Evolutionary conservation across 2,888 invertebrate species (phyloP).

Genomic region (Drosophila tripunctata): DNA sequence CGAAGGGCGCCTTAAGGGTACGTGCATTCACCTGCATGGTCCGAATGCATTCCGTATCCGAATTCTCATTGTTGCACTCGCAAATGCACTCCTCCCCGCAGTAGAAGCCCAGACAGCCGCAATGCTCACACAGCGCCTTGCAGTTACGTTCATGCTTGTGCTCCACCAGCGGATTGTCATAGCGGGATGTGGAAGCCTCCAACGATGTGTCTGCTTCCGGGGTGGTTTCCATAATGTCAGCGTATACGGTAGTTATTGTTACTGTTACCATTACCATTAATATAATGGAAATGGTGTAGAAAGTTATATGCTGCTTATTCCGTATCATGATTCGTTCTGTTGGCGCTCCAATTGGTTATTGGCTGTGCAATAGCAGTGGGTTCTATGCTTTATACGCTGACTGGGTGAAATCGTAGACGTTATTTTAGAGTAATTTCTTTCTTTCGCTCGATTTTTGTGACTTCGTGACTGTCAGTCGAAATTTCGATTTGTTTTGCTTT

Average conservation of each 20-base stretch:
- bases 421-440: constrained; percentile 24
- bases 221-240: neutral
- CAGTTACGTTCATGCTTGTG: constrained; percentile 78
- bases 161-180: constrained; percentile 68
- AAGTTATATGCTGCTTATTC: constrained; percentile 21
- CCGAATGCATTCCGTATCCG: constrained; percentile 81
- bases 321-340: constrained; percentile 44
- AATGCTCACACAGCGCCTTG: constrained; percentile 81
- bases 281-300: constrained; percentile 15
- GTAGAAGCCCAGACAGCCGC: constrained; percentile 83
- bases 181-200: constrained; percentile 20
- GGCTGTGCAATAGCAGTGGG: constrained; percentile 36
- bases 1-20: constrained; percentile 77
- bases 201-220: neutral
- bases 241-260: too few relatives aligned
- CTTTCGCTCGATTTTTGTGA: neutral
- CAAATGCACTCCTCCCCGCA: constrained; percentile 85
- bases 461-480: constrained; percentile 71
- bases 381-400: constrained; percentile 66
- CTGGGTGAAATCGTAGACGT: constrained; percentile 68
- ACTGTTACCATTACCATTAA: constrained; percentile 31
- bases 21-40: constrained; percentile 80
- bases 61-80: constrained; percentile 82
- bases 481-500: constrained; percentile 66
- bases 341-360: constrained; percentile 34